Base-by-base conservation (phyloP, 2,888 invertebrate genomes). In the Rhingia rostrata region DNA sequence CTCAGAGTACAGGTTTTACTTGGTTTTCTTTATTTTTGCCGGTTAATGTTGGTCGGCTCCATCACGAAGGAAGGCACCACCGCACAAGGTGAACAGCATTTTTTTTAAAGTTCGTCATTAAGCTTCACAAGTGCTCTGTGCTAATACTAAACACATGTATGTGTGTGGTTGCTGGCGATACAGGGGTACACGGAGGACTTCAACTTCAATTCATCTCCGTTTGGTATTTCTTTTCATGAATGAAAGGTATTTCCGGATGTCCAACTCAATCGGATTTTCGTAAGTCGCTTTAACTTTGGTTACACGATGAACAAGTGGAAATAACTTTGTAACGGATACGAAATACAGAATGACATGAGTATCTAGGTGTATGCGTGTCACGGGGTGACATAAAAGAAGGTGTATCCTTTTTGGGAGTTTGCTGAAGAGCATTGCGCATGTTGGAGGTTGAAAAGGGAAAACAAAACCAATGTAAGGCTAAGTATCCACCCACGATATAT, bases 51-150 rank as follows among this genome's bases (percentile, higher is more conserved):
- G 73, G 79, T 83, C 79, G 69, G 39, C 43, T 64, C 14, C 67
- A 79, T 69, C 83, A 79, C 79, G 73, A 67, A 45, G 12, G 35
- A 35, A 69, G 49, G 9, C 41, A 69, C 51, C 63, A 22, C 49
- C 39, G 33, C 54, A 67, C 78, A 83, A 83, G 83, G 83, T 83
- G 73, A 83, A 43, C 83, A 74, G 67, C 83, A 64, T 79, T 83
- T 73, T 22, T 22, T 22, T 22, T 22, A 45, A 72, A 73, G 70
- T 78, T 61, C 66, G 45, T 73, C 78, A 66, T 45, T 77, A 77
- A 66, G 66, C 72, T 73, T 49, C 43, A 56, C 61, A 77, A 80
- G 74, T 69, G 51, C 74, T 64, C 56, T 37, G 56, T 47, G 33
- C 60, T 49, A 53, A 4, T 32, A 45, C 10, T 39, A 39, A 53